A percentile compares a stretch with the other conserved stretches of the same genome.
Conservation (phyloP, 2,797 vertebrate species). For the Pelochelys cantorii region DNA sequence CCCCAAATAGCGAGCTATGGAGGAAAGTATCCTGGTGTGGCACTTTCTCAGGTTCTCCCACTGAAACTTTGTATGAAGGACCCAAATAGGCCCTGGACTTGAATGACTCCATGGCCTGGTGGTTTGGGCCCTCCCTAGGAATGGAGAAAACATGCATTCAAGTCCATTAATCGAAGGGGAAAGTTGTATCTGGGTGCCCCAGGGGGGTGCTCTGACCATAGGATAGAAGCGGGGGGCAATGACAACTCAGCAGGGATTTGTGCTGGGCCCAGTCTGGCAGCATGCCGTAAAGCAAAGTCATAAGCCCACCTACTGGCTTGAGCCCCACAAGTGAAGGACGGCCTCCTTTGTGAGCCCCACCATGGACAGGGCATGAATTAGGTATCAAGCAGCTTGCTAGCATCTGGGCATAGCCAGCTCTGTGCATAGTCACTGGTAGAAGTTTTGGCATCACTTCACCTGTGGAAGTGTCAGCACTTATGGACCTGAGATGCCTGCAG, state of each 20-base stretch:
- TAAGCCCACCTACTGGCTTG: background rate
- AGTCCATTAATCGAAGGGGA: background rate
- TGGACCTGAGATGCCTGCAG: background rate
- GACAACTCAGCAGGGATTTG: background rate
- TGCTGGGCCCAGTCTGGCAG: background rate
- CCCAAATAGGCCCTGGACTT: background rate
- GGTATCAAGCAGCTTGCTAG: background rate
- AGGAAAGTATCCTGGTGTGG: no score
- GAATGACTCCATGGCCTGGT: background rate
- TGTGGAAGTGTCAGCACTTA: background rate
- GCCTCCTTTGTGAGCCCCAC: background rate
- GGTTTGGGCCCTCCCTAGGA: background rate
- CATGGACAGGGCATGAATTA: background rate
- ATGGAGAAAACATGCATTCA: background rate
- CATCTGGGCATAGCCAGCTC: background rate
- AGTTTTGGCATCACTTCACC: background rate
- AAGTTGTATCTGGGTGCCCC: background rate
- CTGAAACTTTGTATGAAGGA: background rate
- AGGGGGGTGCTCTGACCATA: background rate
- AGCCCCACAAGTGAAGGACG: background rate
- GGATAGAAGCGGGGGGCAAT: no score
- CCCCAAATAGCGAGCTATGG: background rate
- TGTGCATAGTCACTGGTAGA: background rate
- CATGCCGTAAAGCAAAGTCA: background rate
- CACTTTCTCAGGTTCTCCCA: background rate